Conservation (phyloP, 2,797 vertebrate species). For the Pseudomugil gertrudae region DNA sequence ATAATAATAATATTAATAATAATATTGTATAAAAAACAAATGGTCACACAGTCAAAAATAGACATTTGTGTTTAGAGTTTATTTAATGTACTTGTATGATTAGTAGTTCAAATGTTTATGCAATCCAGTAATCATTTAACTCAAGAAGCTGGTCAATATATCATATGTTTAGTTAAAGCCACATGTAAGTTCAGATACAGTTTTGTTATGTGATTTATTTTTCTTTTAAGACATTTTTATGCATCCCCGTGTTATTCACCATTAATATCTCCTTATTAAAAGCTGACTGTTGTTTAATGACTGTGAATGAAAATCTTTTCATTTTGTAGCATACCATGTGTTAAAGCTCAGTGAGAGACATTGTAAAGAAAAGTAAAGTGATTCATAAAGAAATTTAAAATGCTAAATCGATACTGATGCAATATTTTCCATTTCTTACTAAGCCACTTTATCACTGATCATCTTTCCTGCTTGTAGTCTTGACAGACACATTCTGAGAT, state of each 20-base stretch:
- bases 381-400: conserved; percentile 27
- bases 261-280: conserved; percentile 39
- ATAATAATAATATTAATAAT: too few relatives aligned
- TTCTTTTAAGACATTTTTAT: too few relatives aligned
- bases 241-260: conserved; percentile 9
- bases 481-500: conserved; percentile 9
- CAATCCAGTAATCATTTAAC: too few relatives aligned
- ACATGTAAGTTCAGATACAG: too few relatives aligned
- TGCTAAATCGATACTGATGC: conserved; percentile 2
- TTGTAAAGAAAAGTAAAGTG: conserved; percentile 9
- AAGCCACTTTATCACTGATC: conserved; percentile 28
- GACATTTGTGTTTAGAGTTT: too few relatives aligned
- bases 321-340: background rate
- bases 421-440: conserved; percentile 9
- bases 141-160: too few relatives aligned
- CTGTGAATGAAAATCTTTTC: background rate
- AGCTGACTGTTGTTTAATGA: conserved; percentile 52
- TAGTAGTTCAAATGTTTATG: too few relatives aligned
- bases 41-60: too few relatives aligned
- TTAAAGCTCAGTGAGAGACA: conserved; percentile 36
- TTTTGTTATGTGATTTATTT: too few relatives aligned
- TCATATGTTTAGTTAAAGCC: too few relatives aligned
- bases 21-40: too few relatives aligned
- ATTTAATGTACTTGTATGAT: too few relatives aligned
- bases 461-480: conserved; percentile 11